phyloP scores from a whole-genome alignment of 1,140 invertebrate species.

The Drosophila pandora region DNA sequence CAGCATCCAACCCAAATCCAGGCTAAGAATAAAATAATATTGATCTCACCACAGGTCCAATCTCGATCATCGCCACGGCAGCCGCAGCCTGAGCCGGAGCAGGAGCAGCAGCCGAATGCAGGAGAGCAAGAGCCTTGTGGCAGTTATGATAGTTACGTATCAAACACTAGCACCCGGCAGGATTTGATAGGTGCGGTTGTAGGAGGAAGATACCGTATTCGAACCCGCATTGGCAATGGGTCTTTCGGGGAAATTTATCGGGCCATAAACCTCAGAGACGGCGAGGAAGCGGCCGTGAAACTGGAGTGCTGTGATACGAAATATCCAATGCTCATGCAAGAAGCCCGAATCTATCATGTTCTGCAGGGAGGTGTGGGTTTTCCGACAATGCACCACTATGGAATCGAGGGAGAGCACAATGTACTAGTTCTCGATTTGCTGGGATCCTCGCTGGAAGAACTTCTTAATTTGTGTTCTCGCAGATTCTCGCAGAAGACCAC shows the following conservation, averaged over 20 bases:
- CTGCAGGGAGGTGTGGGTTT: slow-evolving; percentile 95
- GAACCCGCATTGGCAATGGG: slow-evolving; percentile 95
- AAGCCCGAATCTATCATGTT: slow-evolving; percentile 95
- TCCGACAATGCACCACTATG: slow-evolving; percentile 93
- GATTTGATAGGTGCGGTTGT: slow-evolving; percentile 84
- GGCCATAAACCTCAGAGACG: slow-evolving; percentile 93
- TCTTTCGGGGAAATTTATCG: slow-evolving; percentile 98
- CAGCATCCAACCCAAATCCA: no score
- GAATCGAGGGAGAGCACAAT: slow-evolving; percentile 93
- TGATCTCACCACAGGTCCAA: not conserved
- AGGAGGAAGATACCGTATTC: slow-evolving; percentile 93
- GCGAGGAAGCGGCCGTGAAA: slow-evolving; percentile 97
- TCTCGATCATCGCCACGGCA: not conserved
- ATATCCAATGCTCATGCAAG: slow-evolving; percentile 95
- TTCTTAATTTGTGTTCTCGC: slow-evolving; percentile 96
- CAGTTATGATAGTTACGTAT: not conserved
- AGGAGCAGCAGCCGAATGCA: not conserved
- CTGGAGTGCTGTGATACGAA: slow-evolving; percentile 93
- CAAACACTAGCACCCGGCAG: not conserved
- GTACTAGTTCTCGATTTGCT: slow-evolving; percentile 96
- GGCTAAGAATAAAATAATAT: no score
- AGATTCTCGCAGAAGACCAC: slow-evolving; percentile 97
- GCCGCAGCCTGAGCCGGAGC: not conserved
- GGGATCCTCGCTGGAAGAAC: slow-evolving; percentile 95
- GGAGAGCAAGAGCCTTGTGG: no score